Evolutionary conservation across 2,113 vertebrate genomes (phyloP), one percentile per base, ranked within the genome.

Genomic region (Regulus satrapa): DNA sequence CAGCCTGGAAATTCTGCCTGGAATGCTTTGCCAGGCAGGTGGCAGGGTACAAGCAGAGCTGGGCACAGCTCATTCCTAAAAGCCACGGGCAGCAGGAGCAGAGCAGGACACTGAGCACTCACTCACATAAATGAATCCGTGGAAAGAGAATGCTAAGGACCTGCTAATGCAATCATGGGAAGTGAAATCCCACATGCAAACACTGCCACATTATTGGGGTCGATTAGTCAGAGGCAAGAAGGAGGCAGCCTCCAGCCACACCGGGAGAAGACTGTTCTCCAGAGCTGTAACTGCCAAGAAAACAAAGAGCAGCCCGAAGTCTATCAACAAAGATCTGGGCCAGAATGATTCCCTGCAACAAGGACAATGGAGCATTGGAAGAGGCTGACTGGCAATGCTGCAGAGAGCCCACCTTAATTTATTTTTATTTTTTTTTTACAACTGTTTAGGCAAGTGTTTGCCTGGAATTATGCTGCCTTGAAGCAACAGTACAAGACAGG

Each of bases 21-120:
- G 51, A 77, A 28, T 6, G 17, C 32, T 54, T 32, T 21, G 49
- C 15, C 24, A 34, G 38, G 51, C 18, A 43, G n/a, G 28, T 23
- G 59, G 59, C 1, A 17, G 32, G 8, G 17, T 7, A 15, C 12
- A 49, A 54, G 73, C 43, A 74, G 52, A 54, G 61, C 23, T 21
- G 46, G 38, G 51, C 4, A 1, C 52, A n/a, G n/a, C 10, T 13
- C 1, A 8, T 0, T 38, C 55, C 80, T 18, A 15, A 48, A 38
- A 43, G 56, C 46, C 63, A 7, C 0, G 38, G 49, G 43, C 26
- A 64, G 66, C 8, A 3, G 8, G 1, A 92, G 62, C 36, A 3
- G n/a, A 41, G 38, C 32, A 73, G 32, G 46, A 62, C 9, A 2
- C 31, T 21, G 59, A 88, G 45, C 23, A 28, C 11, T 63, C 9